Evolutionary conservation across 2,113 vertebrate genomes (phyloP), one percentile per base, ranked within the genome.

Genomic region (Muntiacus muntjak): DNA sequence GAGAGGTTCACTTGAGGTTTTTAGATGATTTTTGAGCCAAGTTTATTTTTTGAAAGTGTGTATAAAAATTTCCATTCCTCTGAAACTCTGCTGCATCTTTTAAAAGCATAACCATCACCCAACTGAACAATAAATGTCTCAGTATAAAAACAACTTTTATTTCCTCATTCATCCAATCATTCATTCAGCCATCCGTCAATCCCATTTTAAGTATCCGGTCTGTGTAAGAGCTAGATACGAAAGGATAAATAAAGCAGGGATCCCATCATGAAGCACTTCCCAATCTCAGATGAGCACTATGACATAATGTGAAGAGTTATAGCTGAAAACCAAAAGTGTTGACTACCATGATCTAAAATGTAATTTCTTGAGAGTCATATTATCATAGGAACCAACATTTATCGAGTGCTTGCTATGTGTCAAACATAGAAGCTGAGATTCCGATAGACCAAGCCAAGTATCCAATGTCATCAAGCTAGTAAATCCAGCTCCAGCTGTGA

Each of bases 1-100:
- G 96, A 97, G 97, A 98, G 87, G 85, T 7, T 98, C 92, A 97
- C 97, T 96, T 98, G 57, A 98, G 95, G 97, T 97, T 98, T 98
- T 95, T 85, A 94, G 95, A 96, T 95, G 88, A 30, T 82, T 97
- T 97, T 95, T 95, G 76, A 97, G 87, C 85, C 92, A 97, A 96
- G 60, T 96, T 76, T 97, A 0, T 71, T 96, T 97, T 98, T 98
- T 87, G 83, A 96, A 86, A 95, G 17, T 96, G 67, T 76, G 96
- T 97, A 95, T 98, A 98, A 97, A 98, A 45, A 54, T 64, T 96
- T 67, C 23, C 98, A 86, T 76, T 96, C 85, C 97, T 97, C 30
- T 91, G 97, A 55, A 91, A 89, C 43, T 94, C 60, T 81, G 85
- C 50, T 83, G 57, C 86, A 94, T 95, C 87, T 97, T 94, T 74